Evolutionary conservation across 2,113 vertebrate species (phyloP).

Genomic region (Chaetura pelagica): DNA sequence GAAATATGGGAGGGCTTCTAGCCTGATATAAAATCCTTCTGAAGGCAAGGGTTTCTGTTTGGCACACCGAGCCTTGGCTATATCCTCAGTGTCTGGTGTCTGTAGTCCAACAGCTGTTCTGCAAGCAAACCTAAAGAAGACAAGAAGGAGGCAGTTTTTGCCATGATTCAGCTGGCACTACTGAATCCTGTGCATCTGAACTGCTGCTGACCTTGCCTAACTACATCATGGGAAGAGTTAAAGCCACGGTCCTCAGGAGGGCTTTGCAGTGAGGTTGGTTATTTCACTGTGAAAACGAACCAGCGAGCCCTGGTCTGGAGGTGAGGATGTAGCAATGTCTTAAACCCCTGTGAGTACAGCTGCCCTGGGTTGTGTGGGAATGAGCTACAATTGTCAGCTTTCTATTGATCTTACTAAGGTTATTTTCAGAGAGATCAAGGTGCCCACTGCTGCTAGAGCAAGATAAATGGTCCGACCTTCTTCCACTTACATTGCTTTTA

Average conservation of each 20-base stretch:
- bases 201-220: not conserved
- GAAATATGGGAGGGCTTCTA: not conserved
- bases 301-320: not conserved
- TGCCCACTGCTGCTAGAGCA: not conserved
- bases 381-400: not conserved
- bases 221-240: constrained; percentile 1
- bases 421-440: not conserved
- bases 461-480: not conserved
- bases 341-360: not conserved
- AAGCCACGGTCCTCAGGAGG: not conserved
- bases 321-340: not conserved
- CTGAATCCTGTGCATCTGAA: not conserved
- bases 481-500: not conserved
- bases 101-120: not conserved
- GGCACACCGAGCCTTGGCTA: not conserved
- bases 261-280: not conserved
- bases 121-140: not conserved
- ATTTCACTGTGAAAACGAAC: constrained; percentile 26
- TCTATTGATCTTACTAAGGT: not conserved
- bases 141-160: not conserved
- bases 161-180: not conserved
- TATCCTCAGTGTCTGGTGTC: not conserved
- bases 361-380: not conserved
- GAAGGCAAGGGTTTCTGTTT: not conserved
- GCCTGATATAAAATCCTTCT: not conserved